Percentiles rank a stretch among this genome's conserved stretches.
phyloP scores from a whole-genome alignment of 2,797 vertebrate species.

The Dipus sagitta region DNA sequence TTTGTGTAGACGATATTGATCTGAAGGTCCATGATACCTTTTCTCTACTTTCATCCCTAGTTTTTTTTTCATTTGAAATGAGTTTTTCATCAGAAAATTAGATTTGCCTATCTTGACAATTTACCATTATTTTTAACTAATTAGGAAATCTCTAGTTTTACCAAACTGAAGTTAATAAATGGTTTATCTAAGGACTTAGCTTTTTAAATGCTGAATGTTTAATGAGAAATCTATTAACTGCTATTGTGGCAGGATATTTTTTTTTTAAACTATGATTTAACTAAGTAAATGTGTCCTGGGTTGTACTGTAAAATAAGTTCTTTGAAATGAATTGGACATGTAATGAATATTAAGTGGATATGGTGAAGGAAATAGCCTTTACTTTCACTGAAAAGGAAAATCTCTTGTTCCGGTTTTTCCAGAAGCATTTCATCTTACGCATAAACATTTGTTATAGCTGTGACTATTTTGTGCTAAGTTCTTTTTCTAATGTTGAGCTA shows the following conservation, averaged over 20 bases:
- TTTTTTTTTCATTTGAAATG: constrained; percentile 45
- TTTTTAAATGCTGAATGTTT: constrained; percentile 70
- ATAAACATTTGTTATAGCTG: constrained; percentile 83
- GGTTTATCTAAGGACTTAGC: constrained; percentile 45
- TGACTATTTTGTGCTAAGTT: constrained; percentile 80
- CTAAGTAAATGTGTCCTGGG: constrained; percentile 50
- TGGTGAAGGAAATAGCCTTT: background rate
- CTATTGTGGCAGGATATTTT: constrained; percentile 67
- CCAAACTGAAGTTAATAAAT: constrained; percentile 63
- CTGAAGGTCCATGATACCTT: background rate
- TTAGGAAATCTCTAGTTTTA: constrained; percentile 69
- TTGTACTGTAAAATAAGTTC: constrained; percentile 65
- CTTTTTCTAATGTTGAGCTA: constrained; percentile 83
- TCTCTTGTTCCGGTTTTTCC: constrained; percentile 74
- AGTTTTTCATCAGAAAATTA: constrained; percentile 49
- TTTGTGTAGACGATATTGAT: constrained; percentile 54
- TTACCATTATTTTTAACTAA: constrained; percentile 69
- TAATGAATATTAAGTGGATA: constrained; percentile 65
- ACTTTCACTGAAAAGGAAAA: constrained; percentile 74
- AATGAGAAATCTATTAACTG: constrained; percentile 68
- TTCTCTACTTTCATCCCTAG: background rate
- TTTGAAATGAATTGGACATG: constrained; percentile 71
- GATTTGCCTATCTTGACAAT: constrained; percentile 58
- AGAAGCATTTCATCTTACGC: constrained; percentile 78
- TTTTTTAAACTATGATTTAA: constrained; percentile 55